Percentiles rank a stretch among this genome's conserved stretches.
Evolutionary conservation across 2,797 vertebrate genomes (phyloP).

Genomic region (Acanthurus leucopareius): DNA sequence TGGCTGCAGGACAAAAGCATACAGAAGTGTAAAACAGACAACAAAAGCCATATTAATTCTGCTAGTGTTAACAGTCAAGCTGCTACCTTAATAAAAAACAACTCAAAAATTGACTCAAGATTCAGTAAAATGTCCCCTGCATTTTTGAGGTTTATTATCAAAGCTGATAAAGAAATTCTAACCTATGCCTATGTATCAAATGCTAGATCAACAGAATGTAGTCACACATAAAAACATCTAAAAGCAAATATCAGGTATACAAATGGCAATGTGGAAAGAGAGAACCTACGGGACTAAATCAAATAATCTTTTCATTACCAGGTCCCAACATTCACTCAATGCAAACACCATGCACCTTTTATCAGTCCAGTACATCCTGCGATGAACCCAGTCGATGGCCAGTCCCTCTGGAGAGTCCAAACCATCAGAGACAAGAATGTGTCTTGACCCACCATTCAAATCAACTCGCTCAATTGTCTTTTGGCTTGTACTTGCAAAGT

Average conservation of each 20-base stretch:
- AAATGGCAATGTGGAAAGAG: not conserved
- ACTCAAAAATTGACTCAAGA: not conserved
- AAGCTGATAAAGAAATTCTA: not conserved
- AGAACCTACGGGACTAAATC: not conserved
- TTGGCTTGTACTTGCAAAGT: conserved; percentile 89
- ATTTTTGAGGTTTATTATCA: not conserved
- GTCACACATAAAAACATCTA: not conserved
- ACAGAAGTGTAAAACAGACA: conserved; percentile 19
- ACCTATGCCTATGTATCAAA: not conserved
- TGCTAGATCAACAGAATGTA: not conserved
- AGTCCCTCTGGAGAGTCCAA: conserved; percentile 88
- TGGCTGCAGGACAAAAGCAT: conserved; percentile 81
- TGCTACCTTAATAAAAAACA: not conserved
- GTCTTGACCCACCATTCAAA: conserved; percentile 86
- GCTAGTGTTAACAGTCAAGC: not conserved
- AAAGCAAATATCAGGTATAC: not conserved
- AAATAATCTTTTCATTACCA: not conserved
- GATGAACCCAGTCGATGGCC: conserved; percentile 92
- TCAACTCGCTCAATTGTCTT: conserved; percentile 90
- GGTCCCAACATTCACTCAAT: not conserved
- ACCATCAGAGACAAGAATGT: conserved; percentile 84
- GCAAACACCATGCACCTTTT: conserved; percentile 81
- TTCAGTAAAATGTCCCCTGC: not conserved
- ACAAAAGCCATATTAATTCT: not conserved
- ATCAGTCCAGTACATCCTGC: conserved; percentile 95